A percentile compares a stretch with the other conserved stretches of the same genome.
Evolutionary conservation across 1,140 invertebrate species (phyloP).

Genomic region (Drosophila truncata): DNA sequence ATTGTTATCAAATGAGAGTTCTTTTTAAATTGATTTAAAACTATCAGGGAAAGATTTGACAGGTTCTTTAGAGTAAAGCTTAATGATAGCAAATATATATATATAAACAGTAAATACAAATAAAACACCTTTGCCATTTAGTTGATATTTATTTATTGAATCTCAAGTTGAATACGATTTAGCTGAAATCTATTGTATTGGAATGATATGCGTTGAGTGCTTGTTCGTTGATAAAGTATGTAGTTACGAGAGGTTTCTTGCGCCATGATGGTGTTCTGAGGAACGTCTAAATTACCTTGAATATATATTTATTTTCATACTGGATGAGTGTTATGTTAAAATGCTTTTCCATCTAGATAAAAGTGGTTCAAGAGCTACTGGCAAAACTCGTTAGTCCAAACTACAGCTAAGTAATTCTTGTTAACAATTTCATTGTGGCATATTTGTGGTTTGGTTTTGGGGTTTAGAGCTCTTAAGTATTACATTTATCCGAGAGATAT

Average conservation of each 20-base stretch:
- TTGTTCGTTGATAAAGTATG: conserved; percentile 63
- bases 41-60: neutral
- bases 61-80: neutral
- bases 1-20: neutral
- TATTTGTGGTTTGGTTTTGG: neutral
- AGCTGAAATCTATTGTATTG: conserved; percentile 53
- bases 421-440: conserved; percentile 31
- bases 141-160: conserved; percentile 70
- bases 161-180: conserved; percentile 73
- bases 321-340: conserved; percentile 39
- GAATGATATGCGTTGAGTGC: conserved; percentile 73
- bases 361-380: conserved; percentile 44
- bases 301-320: conserved; percentile 3
- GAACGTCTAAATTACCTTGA: conserved; percentile 40
- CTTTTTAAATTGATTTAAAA: neutral
- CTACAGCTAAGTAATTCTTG: conserved; percentile 46
- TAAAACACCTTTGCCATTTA: conserved; percentile 11
- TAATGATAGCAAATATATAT: too few species aligned
- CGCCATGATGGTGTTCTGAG: conserved; percentile 36
- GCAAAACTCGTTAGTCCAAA: conserved; percentile 37
- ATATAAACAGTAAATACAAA: neutral
- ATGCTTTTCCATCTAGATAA: conserved; percentile 46
- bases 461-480: conserved; percentile 30
- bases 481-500: conserved; percentile 44
- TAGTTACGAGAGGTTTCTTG: conserved; percentile 47